Evolutionary conservation across 2,113 vertebrate species (phyloP), one percentile per base, ranked within the genome.

Genomic region (Nerophis ophidion): DNA sequence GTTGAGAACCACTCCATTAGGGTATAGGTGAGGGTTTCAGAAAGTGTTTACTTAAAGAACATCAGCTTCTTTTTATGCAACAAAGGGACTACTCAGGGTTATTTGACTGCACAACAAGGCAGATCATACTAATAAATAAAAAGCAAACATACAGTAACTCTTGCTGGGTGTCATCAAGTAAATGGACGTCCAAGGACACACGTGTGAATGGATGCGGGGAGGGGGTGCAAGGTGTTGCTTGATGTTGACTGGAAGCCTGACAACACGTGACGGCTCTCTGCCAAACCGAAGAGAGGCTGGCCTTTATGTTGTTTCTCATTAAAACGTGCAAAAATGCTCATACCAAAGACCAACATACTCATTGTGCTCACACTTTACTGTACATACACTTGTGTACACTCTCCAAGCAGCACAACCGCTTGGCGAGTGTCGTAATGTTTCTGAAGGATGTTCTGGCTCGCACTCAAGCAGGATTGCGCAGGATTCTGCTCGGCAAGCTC

Each of bases 231-330:
- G 66, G 66, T 60, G 67, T 70, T 62, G 65, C 79, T 80, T 87
- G 78, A 86, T 82, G 84, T 76, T 52, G 76, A 75, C 84, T 84
- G 85, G 82, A 86, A 71, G 66, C 57, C 73, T 72, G 86, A 87
- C 84, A 88, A 84, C 79, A 70, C 55, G 62, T 61, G 70, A 16
- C 72, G 14, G 59, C 70, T 74, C 53, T 47, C 57, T 77, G 81
- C 84, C 88, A 86, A 84, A 60, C 42, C 60, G 84, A 75, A 76
- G 77, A 72, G 77, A 71, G 73, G 77, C 71, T 49, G 73, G 76
- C 76, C 82, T 77, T 63, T 45, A 65, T 60, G 61, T 66, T 40
- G 72, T 68, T 73, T 70, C 79, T 80, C 73, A 63, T 48, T 72
- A 57, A 58, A 48, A 60, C 17, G 26, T 15, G 36, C 51, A 44